Percentiles rank a stretch among this genome's conserved stretches.
These are phyloP conservation scores for Hassar affinis DNA, from an alignment of 2,113 vertebrate genomes.

Conservation along the genomic window DNA sequence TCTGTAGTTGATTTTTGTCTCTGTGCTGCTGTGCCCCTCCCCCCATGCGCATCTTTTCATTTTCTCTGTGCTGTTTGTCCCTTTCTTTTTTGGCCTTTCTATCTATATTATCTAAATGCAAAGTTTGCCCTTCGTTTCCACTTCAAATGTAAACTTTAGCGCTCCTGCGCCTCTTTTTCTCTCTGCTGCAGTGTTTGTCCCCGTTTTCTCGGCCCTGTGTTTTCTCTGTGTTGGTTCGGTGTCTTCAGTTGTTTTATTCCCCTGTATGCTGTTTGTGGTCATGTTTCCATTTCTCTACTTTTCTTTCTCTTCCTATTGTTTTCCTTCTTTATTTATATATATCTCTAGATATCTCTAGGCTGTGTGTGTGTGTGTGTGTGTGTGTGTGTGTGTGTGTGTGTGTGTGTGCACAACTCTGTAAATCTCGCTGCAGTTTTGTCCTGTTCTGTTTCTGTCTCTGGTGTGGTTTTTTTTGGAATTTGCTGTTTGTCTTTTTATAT, in stretches of 20 bases:
- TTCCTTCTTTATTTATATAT: too few species aligned
- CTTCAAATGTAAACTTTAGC: too few species aligned
- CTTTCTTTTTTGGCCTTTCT: too few species aligned
- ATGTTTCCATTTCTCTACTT: not conserved
- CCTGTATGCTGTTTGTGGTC: not conserved
- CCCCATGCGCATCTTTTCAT: too few species aligned
- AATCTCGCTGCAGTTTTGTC: not conserved
- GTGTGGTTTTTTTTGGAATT: not conserved
- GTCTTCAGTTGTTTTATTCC: not conserved
- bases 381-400: not conserved
- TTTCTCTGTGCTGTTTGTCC: not conserved
- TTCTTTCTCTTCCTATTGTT: not conserved
- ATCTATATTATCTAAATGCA: too few species aligned
- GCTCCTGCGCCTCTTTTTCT: not conserved
- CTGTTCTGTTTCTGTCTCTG: not conserved
- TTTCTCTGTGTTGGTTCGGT: not conserved
- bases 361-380: too few species aligned
- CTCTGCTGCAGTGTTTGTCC: not conserved
- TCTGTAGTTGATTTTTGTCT: too few species aligned
- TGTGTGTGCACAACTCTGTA: not conserved
- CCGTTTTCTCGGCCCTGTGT: not conserved
- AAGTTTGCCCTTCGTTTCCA: too few species aligned
- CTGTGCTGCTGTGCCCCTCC: too few species aligned
- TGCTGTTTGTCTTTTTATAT: not conserved
- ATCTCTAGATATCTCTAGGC: not conserved